phyloP scores from a whole-genome alignment of 2,113 vertebrate species.

The Sceloporus undulatus region DNA sequence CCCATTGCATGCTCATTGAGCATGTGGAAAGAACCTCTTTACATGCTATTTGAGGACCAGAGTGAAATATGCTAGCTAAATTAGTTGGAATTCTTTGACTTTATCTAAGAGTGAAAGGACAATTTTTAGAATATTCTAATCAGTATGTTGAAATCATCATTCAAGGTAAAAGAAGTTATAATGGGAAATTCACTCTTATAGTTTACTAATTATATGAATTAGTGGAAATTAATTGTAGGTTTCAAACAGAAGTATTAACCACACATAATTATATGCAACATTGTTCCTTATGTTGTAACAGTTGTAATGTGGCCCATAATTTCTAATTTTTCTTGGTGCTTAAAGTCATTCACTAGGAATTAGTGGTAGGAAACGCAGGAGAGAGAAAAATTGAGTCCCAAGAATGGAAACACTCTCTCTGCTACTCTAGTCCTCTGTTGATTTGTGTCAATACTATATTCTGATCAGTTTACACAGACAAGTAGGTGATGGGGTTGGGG shows the following conservation, averaged over 20 bases:
- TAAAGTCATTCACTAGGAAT: neutral
- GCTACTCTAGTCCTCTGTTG: no score
- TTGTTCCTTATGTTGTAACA: neutral
- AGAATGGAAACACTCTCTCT: neutral
- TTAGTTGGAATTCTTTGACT: neutral
- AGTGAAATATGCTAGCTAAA: neutral
- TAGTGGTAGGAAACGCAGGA: neutral
- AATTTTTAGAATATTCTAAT: constrained; percentile 7
- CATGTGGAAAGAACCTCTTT: neutral
- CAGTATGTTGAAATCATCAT: neutral
- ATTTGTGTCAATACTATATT: no score
- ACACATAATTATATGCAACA: constrained; percentile 1
- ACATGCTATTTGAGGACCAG: neutral
- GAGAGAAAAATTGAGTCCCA: neutral
- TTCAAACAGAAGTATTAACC: neutral
- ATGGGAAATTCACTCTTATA: constrained; percentile 28
- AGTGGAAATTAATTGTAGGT: constrained; percentile 27
- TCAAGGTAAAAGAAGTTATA: constrained; percentile 2
- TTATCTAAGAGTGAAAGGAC: constrained; percentile 5
- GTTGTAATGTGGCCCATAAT: neutral
- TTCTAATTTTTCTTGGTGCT: neutral
- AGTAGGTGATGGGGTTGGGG: no score
- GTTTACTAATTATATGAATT: constrained; percentile 35
- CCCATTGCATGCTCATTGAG: neutral
- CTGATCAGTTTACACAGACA: neutral